Base-by-base conservation (phyloP, 2,888 invertebrate species). In the Lithophane ornitopus region DNA sequence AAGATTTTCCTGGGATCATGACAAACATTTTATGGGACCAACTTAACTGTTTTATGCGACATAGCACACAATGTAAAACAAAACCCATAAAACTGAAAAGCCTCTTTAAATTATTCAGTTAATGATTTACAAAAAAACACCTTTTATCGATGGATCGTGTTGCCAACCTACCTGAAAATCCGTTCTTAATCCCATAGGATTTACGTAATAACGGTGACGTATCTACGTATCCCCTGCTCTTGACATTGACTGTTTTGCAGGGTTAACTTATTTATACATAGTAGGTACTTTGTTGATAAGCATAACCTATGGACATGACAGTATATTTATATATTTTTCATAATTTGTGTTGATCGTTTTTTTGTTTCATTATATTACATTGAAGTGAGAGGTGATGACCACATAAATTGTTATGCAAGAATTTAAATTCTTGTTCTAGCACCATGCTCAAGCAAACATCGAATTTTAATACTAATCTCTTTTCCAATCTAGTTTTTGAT, bases 241-340 rank as follows among this genome's bases (percentile, higher is more conserved):
- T 82, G 81, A 79, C 84, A 81, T 79, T 83, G 63, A 79, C 39
- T 59, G 63, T 78, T 67, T 46, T 62, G 12, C 12, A 72, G 59
- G 41, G 56, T 62, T 63, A 52, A 67, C 46, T 63, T 34, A 22
- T 39, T 22, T 58, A 46, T 67, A 58, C 11, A 16, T 52, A n/a
- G n/a, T n/a, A n/a, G n/a, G n/a, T n/a, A 22, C 26, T 63, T 58
- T 54, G 58, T 56, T 58, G 34, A 49, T 61, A 65, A 14, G n/a
- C 39, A 58, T 66, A 61, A 54, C 28, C 19, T 58, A 28, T 81
- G 81, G 28, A 52, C 16, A 39, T 66, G 76, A 52, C 68, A 71
- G 58, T 9, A 0, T 49, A 49, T 14, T 58, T 63, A 14, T 16
- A n/a, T 39, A 28, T 58, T 41, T 78, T 49, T 26, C 26, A 41